Conservation (phyloP, 2,113 vertebrate species). For the Otis tarda region DNA sequence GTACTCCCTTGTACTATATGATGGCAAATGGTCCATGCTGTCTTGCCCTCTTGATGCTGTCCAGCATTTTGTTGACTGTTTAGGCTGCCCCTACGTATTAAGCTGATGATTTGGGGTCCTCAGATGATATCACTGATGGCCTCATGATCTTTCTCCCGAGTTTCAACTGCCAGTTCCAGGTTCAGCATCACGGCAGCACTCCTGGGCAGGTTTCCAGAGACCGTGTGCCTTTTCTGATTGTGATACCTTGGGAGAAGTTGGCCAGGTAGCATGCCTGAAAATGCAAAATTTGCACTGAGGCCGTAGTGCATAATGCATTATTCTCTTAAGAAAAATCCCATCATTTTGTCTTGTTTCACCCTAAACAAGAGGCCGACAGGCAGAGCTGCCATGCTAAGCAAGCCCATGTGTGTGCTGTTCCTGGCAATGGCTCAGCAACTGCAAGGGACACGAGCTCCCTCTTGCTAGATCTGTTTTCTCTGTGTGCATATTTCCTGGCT, state of each 20-base stretch:
- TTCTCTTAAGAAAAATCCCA: neutral
- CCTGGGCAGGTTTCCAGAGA: neutral
- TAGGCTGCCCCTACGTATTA: neutral
- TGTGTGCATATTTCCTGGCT: neutral
- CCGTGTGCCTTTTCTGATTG: neutral
- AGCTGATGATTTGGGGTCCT: neutral
- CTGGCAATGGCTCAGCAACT: neutral
- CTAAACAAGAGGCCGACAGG: neutral
- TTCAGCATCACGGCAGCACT: neutral
- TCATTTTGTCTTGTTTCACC: neutral
- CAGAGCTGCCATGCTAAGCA: neutral
- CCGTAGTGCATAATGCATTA: neutral
- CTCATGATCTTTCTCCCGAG: neutral
- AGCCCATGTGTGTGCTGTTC: neutral
- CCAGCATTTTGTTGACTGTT: neutral
- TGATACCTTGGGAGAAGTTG: neutral
- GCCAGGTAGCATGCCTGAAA: neutral
- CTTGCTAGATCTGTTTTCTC: neutral
- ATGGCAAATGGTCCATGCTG: neutral
- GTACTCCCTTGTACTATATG: neutral
- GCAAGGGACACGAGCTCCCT: neutral
- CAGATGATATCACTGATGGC: too few species aligned
- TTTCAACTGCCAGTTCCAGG: neutral
- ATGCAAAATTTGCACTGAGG: neutral
- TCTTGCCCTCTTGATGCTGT: neutral